A percentile compares a stretch with the other conserved stretches of the same genome.
Evolutionary conservation across 2,888 invertebrate genomes (phyloP).

Genomic region (Unio pictorum): DNA sequence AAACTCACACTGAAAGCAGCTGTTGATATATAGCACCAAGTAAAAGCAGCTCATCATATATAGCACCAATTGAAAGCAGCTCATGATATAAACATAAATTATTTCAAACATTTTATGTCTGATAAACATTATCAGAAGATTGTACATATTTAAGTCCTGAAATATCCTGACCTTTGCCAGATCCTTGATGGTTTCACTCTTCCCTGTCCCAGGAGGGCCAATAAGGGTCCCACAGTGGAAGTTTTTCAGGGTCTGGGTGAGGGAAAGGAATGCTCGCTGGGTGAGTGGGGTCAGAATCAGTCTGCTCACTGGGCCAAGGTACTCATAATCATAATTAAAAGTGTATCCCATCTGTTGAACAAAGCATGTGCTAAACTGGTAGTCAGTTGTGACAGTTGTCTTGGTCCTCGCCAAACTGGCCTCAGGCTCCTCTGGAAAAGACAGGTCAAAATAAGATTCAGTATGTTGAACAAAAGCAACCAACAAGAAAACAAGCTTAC

Average conservation of each 20-base stretch:
- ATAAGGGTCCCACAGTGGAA: slow-evolving; percentile 66
- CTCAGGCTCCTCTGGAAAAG: slow-evolving; percentile 43
- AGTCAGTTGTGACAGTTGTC: slow-evolving; percentile 64
- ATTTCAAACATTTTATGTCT: background rate
- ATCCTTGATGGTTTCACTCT: slow-evolving; percentile 66
- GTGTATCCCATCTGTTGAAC: slow-evolving; percentile 64
- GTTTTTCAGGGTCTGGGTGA: slow-evolving; percentile 63
- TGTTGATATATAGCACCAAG: no score
- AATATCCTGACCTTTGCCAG: slow-evolving; percentile 56
- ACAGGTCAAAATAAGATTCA: no score
- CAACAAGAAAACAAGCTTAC: no score
- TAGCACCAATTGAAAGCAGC: background rate
- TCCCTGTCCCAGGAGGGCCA: slow-evolving; percentile 66
- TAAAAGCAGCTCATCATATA: no score
- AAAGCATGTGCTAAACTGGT: slow-evolving; percentile 65
- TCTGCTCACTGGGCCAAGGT: slow-evolving; percentile 57
- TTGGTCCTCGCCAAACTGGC: slow-evolving; percentile 44
- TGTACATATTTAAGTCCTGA: background rate
- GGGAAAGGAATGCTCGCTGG: slow-evolving; percentile 64
- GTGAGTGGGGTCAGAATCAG: slow-evolving; percentile 67
- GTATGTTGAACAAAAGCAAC: no score
- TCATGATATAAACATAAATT: no score
- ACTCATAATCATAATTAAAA: slow-evolving; percentile 67
- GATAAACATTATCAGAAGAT: background rate
- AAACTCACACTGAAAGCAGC: no score